These are phyloP conservation scores for Mystacides longicornis DNA, from an alignment of 2,888 invertebrate species.

Conservation along the genomic window DNA sequence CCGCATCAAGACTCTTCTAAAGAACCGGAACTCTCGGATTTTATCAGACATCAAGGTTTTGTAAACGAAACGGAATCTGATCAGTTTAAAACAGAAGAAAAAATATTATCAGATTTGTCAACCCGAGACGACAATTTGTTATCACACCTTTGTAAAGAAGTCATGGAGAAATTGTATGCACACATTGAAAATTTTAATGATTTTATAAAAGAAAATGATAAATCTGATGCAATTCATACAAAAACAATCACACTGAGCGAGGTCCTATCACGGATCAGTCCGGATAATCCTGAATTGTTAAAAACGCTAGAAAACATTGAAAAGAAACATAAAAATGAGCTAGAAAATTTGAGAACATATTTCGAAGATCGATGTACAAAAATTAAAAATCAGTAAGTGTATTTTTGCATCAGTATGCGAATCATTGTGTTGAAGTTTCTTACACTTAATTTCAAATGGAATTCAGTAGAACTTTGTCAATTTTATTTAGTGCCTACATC, in stretches of 20 bases:
- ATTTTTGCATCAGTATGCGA: too few species aligned
- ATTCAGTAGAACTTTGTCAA: not conserved
- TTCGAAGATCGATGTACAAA: constrained; percentile 76
- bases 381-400: constrained; percentile 64
- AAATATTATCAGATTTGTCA: not conserved
- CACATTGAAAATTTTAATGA: not conserved
- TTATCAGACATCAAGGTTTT: constrained; percentile 41
- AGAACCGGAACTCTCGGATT: constrained; percentile 41
- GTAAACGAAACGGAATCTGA: too few species aligned
- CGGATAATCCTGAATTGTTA: constrained; percentile 50
- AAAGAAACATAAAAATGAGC: constrained; percentile 61
- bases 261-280: constrained; percentile 49
- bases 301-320: constrained; percentile 54
- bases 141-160: not conserved
- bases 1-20: constrained; percentile 41
- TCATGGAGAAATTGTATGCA: not conserved
- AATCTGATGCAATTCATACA: constrained; percentile 50
- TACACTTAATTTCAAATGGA: too few species aligned
- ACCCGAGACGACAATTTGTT: not conserved
- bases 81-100: too few species aligned
- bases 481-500: too few species aligned
- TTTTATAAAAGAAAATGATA: constrained; percentile 17
- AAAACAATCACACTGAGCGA: constrained; percentile 42
- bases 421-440: too few species aligned
- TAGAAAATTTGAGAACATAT: constrained; percentile 71